These are phyloP conservation scores for Drosophila jambulina DNA, from an alignment of 1,140 invertebrate species.

Conservation along the genomic window DNA sequence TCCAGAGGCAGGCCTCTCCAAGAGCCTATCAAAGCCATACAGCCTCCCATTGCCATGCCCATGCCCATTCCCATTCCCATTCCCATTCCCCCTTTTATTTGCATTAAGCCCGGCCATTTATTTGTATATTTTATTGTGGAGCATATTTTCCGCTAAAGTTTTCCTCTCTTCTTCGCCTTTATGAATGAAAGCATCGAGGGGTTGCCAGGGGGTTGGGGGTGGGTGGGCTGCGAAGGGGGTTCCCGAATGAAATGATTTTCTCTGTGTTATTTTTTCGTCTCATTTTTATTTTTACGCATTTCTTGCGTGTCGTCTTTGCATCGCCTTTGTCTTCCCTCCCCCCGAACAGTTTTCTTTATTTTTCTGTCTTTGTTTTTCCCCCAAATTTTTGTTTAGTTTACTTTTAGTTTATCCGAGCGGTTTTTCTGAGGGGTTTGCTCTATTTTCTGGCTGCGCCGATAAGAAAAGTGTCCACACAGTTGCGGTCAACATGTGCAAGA, in stretches of 20 bases:
- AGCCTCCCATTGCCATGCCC: conserved; percentile 17
- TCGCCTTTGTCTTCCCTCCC: conserved; percentile 30
- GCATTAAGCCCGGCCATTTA: conserved; percentile 79
- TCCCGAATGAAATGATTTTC: conserved; percentile 57
- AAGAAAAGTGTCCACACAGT: conserved; percentile 36
- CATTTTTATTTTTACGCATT: conserved; percentile 83
- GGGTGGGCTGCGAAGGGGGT: neutral
- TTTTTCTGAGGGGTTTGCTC: conserved; percentile 51
- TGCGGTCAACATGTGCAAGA: neutral
- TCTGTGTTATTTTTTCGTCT: conserved; percentile 61
- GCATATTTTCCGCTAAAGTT: conserved; percentile 81
- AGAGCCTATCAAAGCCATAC: conserved; percentile 52
- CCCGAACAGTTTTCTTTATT: conserved; percentile 9
- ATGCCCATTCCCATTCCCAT: neutral
- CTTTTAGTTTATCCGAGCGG: conserved; percentile 54
- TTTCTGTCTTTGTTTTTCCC: conserved; percentile 14
- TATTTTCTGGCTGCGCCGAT: conserved; percentile 63
- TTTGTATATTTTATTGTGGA: conserved; percentile 82
- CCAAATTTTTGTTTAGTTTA: conserved; percentile 57
- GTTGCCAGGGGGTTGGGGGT: conserved; percentile 8
- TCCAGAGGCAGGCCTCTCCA: neutral
- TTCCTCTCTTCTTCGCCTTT: conserved; percentile 57
- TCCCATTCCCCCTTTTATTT: conserved; percentile 57
- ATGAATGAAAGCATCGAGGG: conserved; percentile 71
- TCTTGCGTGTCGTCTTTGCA: conserved; percentile 72